phyloP scores from a whole-genome alignment of 2,113 vertebrate species.

The Coreoperca whiteheadi region DNA sequence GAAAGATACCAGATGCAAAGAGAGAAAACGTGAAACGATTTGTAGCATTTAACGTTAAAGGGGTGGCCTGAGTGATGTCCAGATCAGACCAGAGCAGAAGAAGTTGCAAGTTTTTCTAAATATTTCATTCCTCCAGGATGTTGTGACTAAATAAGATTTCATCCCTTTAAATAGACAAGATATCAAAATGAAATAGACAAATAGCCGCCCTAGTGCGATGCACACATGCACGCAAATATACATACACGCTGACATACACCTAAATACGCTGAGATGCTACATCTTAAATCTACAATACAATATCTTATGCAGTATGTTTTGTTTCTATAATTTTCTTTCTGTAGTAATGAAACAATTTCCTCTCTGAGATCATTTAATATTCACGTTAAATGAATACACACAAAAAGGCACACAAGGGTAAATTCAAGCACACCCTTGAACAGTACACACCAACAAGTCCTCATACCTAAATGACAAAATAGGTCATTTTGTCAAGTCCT shows the following conservation, averaged over 20 bases:
- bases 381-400: not conserved
- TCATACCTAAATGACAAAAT: not conserved
- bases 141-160: conserved; percentile 45
- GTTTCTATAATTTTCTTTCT: not conserved
- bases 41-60: conserved; percentile 17
- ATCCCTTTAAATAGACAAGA: conserved; percentile 41
- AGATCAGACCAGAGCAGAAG: conserved; percentile 5
- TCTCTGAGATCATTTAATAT: not conserved
- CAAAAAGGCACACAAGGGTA: not conserved
- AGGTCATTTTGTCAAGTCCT: not conserved
- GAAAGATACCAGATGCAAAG: conserved; percentile 2
- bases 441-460: not conserved
- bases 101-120: conserved; percentile 23
- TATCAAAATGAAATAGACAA: conserved; percentile 17
- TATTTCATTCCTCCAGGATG: conserved; percentile 48
- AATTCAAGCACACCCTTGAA: not conserved
- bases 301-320: not conserved
- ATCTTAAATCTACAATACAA: not conserved
- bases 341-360: not conserved
- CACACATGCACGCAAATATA: not conserved
- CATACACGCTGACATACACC: too few species aligned
- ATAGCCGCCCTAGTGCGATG: not conserved
- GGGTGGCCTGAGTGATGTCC: conserved; percentile 1
- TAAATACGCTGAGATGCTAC: not conserved
- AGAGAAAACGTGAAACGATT: not conserved